Conservation (phyloP, 2,888 invertebrate genomes). For the Mesoligia furuncula region DNA sequence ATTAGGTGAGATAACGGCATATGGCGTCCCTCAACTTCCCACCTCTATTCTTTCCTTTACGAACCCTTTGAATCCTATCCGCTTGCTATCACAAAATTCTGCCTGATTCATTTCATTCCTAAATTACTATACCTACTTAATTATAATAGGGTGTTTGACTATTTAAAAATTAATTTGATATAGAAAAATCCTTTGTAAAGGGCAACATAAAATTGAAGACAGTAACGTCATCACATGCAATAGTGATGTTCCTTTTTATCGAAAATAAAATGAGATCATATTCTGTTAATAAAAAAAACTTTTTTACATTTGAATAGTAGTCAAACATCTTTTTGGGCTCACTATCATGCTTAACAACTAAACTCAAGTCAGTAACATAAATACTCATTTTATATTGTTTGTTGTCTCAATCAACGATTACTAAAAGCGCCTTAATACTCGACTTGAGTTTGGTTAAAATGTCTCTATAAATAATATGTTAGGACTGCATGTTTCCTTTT, state of each 20-base stretch:
- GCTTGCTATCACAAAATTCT: constrained; percentile 16
- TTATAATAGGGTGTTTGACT: constrained; percentile 33
- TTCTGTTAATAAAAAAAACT: background rate
- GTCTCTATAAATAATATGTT: background rate
- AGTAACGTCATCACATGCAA: background rate
- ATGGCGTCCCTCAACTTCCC: constrained; percentile 47
- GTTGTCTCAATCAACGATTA: background rate
- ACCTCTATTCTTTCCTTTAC: background rate
- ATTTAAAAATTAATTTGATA: background rate
- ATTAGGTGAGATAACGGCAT: constrained; percentile 85
- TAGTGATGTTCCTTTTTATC: background rate
- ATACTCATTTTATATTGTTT: background rate
- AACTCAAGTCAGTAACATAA: constrained; percentile 19
- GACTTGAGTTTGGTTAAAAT: constrained; percentile 19
- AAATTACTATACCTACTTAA: background rate
- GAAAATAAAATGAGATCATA: background rate
- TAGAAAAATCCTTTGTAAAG: background rate
- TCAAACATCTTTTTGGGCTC: constrained; percentile 19
- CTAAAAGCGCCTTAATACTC: background rate
- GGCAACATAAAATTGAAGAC: background rate
- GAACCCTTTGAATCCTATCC: background rate
- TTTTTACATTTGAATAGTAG: background rate
- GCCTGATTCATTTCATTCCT: constrained; percentile 7
- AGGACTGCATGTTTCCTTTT: background rate
- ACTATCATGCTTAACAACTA: background rate